phyloP scores from a whole-genome alignment of 2,797 vertebrate species.

The Poecilia gillii region DNA sequence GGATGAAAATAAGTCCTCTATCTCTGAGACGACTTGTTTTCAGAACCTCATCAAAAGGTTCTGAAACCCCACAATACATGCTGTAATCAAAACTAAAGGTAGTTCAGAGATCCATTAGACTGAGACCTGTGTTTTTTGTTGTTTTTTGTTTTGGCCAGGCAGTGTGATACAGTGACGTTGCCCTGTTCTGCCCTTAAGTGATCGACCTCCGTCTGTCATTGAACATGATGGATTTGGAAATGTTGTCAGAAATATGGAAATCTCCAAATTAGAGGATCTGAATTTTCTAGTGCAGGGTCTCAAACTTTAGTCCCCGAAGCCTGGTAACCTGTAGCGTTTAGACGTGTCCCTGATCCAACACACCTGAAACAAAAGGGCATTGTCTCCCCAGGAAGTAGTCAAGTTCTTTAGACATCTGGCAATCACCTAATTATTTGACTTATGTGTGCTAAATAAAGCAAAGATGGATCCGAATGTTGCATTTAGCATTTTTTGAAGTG shows the following conservation, averaged over 20 bases:
- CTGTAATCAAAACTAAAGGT: neutral
- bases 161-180: neutral
- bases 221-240: conserved; percentile 1
- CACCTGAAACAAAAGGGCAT: neutral
- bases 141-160: neutral
- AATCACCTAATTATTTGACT: neutral
- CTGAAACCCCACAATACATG: neutral
- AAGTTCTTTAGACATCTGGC: neutral
- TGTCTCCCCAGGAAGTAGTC: neutral
- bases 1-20: neutral
- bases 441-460: neutral
- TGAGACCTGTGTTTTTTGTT: neutral
- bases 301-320: neutral
- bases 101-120: neutral
- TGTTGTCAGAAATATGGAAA: neutral
- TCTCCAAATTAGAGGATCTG: neutral
- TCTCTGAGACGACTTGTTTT: neutral
- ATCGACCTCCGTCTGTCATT: neutral
- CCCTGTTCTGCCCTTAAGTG: neutral
- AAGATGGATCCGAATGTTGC: neutral
- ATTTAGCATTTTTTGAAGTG: no score
- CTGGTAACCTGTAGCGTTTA: neutral
- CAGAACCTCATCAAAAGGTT: neutral
- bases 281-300: neutral
- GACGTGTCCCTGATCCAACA: neutral